Base-by-base conservation (phyloP, 92 coral and sea anemone genomes). In the Umimayanthus kanabou region DNA sequence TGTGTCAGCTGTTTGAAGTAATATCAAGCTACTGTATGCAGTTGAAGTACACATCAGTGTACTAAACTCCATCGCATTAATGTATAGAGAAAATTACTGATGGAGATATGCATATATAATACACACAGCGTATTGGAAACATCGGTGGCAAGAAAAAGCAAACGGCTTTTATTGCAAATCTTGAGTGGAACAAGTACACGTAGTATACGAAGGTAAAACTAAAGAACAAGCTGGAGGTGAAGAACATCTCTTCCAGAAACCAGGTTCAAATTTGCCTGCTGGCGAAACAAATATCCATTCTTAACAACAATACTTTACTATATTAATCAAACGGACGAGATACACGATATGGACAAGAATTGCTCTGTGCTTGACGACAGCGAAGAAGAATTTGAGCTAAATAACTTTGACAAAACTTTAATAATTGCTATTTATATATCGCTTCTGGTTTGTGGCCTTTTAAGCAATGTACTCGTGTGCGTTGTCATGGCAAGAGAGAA, bases 391-490 rank as follows among this genome's bases (percentile, higher is more conserved):
- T 74, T 39, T 74, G 28, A 33, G 0, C 11, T 9, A 3, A n/a
- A 37, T 74, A 39, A 14, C 25, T 5, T 74, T 43, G 79, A 37
- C 1, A 40, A 74, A 37, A 74, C 49, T 37, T 3, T 11, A 71
- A 10, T 9, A 39, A 4, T 16, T 30, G 22, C 9, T 74, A 39
- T 75, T n/a, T 75, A 75, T 39, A 1, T 75, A 40, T 75, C 53
- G 26, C 79, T 75, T 22, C 25, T 75, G 11, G 28, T 22, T 14
- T 75, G 79, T 39, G 79, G 79, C 15, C 26, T 75, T 75, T 23
- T 75, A 37, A 75, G 79, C 79, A 75, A 75, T 22, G 79, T 26
- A 6, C 79, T 75, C 5, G 79, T 75, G 79, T 75, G 49, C 16
- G 45, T 75, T 39, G 50, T 75, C 28, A 75, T 75, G 79, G 79